Evolutionary conservation across 2,888 invertebrate species (phyloP).

Genomic region (Tetragonisca angustula): DNA sequence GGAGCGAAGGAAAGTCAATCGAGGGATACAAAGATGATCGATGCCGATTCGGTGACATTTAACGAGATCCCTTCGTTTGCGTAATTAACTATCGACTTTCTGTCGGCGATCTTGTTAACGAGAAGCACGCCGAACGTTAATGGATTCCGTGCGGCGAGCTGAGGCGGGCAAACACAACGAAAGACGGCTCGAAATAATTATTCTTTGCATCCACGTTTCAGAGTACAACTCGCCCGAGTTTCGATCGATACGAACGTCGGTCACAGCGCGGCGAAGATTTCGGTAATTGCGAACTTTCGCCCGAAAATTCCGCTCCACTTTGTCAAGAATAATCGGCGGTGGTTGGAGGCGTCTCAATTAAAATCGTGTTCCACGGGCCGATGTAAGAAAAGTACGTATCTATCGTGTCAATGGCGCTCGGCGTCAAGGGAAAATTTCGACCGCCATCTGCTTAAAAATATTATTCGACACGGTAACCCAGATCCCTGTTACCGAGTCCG

Average conservation of each 20-base stretch:
- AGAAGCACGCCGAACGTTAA: slow-evolving; percentile 63
- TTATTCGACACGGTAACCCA: slow-evolving; percentile 47
- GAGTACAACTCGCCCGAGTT: neutral
- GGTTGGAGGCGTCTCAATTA: slow-evolving; percentile 18
- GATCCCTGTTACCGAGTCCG: slow-evolving; percentile 13
- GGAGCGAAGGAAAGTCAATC: neutral
- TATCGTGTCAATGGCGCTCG: neutral
- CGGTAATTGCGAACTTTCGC: neutral
- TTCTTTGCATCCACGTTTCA: slow-evolving; percentile 20
- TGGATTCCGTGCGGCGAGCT: slow-evolving; percentile 49
- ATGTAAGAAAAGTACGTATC: neutral
- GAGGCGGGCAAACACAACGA: slow-evolving; percentile 13
- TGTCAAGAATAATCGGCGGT: slow-evolving; percentile 9
- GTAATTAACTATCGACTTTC: slow-evolving; percentile 72
- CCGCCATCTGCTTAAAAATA: slow-evolving; percentile 33
- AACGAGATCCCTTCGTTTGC: slow-evolving; percentile 68
- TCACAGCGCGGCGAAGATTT: neutral
- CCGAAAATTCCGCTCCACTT: neutral
- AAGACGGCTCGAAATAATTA: slow-evolving; percentile 44
- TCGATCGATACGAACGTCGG: neutral
- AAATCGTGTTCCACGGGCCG: slow-evolving; percentile 2
- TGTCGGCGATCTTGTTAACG: slow-evolving; percentile 67
- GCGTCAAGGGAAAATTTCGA: slow-evolving; percentile 24
- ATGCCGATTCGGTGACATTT: slow-evolving; percentile 38
- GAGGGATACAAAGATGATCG: slow-evolving; percentile 9